Evolutionary conservation across 2,888 invertebrate genomes (phyloP), one percentile per base, ranked within the genome.

Genomic region (Hypomecis punctinalis): DNA sequence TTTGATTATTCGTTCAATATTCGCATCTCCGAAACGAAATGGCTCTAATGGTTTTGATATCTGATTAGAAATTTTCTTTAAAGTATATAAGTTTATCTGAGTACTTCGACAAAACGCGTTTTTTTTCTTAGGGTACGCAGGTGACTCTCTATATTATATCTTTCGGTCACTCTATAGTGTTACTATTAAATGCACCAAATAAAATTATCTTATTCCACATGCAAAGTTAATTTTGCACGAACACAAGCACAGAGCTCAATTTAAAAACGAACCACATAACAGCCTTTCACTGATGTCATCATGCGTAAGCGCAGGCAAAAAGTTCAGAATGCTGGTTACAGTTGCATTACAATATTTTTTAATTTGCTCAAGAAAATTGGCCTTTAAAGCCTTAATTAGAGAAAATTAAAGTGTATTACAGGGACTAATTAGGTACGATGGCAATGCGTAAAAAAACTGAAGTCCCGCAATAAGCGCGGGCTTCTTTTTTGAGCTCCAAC

Each of bases 341-440:
- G 45, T 59, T 62, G 11, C 52, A 23, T 54, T 53, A 49, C 39
- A 43, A 56, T 0, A 54, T 23, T 55, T 61, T 61, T 59, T 45
- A 37, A 61, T 45, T 56, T 40, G 46, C 46, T 45, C n/a, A 46
- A 39, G 56, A 36, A 56, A 57, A 56, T 61, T 55, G 57, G 36
- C 35, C 46, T 53, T 57, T 57, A 56, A 35, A 35, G 7, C 52
- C 51, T 54, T 66, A 68, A 71, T 70, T 56, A 49, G 57, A 35
- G 45, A 59, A 68, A 69, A 70, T 69, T 66, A 60, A 62, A 57
- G 65, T 54, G 39, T 62, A 70, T 67, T 68, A 60, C 48, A 62
- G 37, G 42, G 33, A 66, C 68, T 67, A 68, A 72, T 70, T 72
- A 23, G 23, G 23, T 23, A 64, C 46, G 13, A 33, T 49, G 45